These are phyloP conservation scores for Tachyglossus aculeatus DNA, from an alignment of 2,797 vertebrate genomes.

Conservation along the genomic window DNA sequence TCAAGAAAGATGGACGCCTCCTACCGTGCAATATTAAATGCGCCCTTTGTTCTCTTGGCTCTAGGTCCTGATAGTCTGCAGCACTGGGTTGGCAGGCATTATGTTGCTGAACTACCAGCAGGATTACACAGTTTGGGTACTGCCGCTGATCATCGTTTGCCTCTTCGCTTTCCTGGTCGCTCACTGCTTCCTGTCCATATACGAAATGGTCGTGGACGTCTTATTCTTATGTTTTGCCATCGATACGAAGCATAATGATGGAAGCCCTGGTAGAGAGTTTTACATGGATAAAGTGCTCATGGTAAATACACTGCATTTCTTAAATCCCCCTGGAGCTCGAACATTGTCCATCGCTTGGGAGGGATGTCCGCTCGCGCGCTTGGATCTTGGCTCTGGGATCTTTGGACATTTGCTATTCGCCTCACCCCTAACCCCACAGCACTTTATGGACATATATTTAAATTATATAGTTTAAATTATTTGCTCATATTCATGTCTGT, in stretches of 20 bases:
- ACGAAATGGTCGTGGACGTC: slow-evolving; percentile 97
- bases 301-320: slow-evolving; percentile 75
- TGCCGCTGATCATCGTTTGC: slow-evolving; percentile 94
- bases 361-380: too few relatives aligned
- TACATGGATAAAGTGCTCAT: slow-evolving; percentile 99
- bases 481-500: too few relatives aligned
- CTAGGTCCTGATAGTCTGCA: slow-evolving; percentile 91
- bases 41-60: slow-evolving; percentile 43
- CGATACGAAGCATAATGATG: slow-evolving; percentile 97
- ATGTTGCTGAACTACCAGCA: slow-evolving; percentile 93
- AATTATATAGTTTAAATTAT: too few relatives aligned
- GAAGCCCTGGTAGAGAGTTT: slow-evolving; percentile 92
- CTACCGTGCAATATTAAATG: not conserved
- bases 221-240: slow-evolving; percentile 98
- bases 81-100: slow-evolving; percentile 90
- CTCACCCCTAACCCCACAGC: too few relatives aligned
- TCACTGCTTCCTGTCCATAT: slow-evolving; percentile 98
- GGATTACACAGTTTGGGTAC: slow-evolving; percentile 94
- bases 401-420: too few relatives aligned
- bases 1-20: not conserved
- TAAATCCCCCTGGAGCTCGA: not conserved
- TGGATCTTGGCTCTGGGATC: too few relatives aligned
- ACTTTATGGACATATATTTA: too few relatives aligned
- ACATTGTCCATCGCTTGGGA: too few relatives aligned
- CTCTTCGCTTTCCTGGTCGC: slow-evolving; percentile 96